Evolutionary conservation across 2,888 invertebrate genomes (phyloP), one percentile per base, ranked within the genome.

Genomic region (Subacronicta megacephala): DNA sequence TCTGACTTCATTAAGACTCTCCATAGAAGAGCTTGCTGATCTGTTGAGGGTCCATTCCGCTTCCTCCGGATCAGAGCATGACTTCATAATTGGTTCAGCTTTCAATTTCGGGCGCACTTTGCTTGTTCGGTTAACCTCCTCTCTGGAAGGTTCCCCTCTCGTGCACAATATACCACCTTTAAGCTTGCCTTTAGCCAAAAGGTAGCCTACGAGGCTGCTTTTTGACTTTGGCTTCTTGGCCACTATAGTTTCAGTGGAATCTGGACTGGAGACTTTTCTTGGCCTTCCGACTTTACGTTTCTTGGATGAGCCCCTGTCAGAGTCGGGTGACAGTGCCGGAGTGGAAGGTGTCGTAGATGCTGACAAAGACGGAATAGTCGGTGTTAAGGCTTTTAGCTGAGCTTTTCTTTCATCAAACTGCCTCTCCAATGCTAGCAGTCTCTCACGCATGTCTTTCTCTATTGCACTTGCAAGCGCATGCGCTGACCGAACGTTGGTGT

Each of bases 271-370:
- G 10, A 97, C 94, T 81, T 97, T 97, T 67, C 97, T 96, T 0
- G 97, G 98, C 69, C 97, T 94, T 0, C 97, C 97, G 0, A 97
- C 97, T 92, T 98, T 97, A 9, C 98, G 95, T 83, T 97, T 97
- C 77, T 97, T 96, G 0, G 96, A 96, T 0, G 95, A 95, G 1
- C 94, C 93, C 73, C 93, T 83, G 50, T 94, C 94, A 1, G 94
- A 93, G 64, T 92, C 88, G 0, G 94, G 94, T 1, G 94, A 94
- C 16, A 92, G 77, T 20, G 92, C 94, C 6, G 94, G 93, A 1
- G 93, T 90, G 6, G 90, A 87, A 2, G 94, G 92, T 1, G 95
- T 89, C 0, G 90, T 81, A 0, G 95, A 92, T 0, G 94, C 87
- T 1, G 91, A 86, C 40, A 88, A 68, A 1, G 86, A 68, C 3